phyloP scores from a whole-genome alignment of 2,113 vertebrate species.

The Pluvialis apricaria region DNA sequence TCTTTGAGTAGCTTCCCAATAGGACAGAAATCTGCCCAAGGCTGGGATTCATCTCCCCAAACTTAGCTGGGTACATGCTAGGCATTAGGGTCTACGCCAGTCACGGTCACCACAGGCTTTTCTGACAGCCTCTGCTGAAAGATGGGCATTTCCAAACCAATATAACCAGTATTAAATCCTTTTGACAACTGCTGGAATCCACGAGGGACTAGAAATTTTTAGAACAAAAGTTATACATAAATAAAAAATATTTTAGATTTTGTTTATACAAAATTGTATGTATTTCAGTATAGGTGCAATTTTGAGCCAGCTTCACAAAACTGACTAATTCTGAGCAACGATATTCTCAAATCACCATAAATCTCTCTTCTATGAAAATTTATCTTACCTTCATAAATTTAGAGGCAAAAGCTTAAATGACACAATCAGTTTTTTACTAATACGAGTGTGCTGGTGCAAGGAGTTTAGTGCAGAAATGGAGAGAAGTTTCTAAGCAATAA shows the following conservation, averaged over 20 bases:
- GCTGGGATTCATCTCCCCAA: neutral
- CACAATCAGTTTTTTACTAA: neutral
- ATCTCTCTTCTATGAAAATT: neutral
- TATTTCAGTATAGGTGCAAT: neutral
- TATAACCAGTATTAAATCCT: neutral
- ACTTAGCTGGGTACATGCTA: neutral
- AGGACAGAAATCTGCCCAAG: neutral
- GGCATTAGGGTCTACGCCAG: neutral
- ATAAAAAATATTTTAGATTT: neutral
- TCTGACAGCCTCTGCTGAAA: neutral
- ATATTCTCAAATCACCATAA: neutral
- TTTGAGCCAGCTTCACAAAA: neutral
- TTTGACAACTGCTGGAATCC: constrained; percentile 36
- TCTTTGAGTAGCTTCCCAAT: neutral
- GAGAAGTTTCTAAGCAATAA: neutral
- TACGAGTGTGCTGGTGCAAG: neutral
- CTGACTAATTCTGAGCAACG: neutral
- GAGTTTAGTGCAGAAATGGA: neutral
- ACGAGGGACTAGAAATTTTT: neutral
- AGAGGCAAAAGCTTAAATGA: neutral
- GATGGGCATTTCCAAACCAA: neutral
- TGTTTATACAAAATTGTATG: neutral
- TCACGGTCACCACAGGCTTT: neutral
- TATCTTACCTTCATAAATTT: neutral
- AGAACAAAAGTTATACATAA: neutral